Evolutionary conservation across 2,888 invertebrate genomes (phyloP).

Genomic region (Andrena marginata): DNA sequence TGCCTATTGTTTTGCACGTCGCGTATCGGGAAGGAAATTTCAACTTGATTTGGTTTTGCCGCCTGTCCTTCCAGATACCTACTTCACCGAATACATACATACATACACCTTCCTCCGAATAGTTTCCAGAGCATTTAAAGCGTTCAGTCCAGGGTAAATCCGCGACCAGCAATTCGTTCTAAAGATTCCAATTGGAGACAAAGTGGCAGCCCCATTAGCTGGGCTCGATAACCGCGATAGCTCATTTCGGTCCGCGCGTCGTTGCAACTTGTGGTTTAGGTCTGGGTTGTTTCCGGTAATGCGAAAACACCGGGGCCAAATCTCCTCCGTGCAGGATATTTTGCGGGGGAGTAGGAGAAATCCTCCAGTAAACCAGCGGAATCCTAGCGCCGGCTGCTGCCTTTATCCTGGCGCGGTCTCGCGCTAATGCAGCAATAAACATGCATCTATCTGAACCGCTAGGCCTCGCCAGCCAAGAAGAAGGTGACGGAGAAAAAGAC

Average conservation of each 20-base stretch:
- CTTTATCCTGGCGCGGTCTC: constrained; percentile 58
- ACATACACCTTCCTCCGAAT: not conserved
- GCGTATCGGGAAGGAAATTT: not conserved
- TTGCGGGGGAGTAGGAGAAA: constrained; percentile 69
- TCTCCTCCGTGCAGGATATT: constrained; percentile 68
- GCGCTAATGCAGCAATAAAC: constrained; percentile 80
- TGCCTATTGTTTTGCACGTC: constrained; percentile 47
- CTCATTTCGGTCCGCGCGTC: not conserved
- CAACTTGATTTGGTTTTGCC: constrained; percentile 36
- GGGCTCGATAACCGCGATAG: constrained; percentile 8
- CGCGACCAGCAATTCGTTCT: not conserved
- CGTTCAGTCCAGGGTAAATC: not conserved
- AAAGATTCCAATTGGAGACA: constrained; percentile 11
- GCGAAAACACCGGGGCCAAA: constrained; percentile 57
- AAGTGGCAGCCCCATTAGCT: constrained; percentile 13
- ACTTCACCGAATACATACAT: not conserved
- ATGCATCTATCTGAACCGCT: constrained; percentile 79
- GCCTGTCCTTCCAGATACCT: not conserved
- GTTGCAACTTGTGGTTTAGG: not conserved
- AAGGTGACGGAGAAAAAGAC: not conserved
- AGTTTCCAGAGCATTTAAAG: not conserved
- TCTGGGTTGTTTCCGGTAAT: constrained; percentile 63
- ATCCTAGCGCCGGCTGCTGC: constrained; percentile 69
- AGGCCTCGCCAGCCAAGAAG: constrained; percentile 32
- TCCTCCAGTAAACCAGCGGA: constrained; percentile 78